Evolutionary conservation across 1,140 invertebrate genomes (phyloP).

Genomic region (Sycobia sp.): DNA sequence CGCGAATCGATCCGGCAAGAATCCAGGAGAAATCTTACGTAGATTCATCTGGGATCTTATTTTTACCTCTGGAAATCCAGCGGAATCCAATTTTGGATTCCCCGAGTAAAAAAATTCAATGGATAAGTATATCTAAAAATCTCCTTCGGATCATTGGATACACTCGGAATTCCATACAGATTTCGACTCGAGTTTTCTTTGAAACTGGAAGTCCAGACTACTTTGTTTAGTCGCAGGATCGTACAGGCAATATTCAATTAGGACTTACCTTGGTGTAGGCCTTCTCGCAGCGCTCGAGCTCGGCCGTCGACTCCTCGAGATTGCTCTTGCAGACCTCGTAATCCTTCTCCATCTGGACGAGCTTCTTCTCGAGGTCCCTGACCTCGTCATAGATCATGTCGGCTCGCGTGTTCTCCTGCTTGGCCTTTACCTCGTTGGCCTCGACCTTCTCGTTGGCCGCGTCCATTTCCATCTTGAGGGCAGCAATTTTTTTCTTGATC

Average conservation of each 20-base stretch:
- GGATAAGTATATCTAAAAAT: too few relatives aligned
- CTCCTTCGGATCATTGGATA: too few relatives aligned
- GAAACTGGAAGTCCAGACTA: too few relatives aligned
- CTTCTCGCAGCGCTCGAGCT: conserved; percentile 76
- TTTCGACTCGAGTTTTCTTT: too few relatives aligned
- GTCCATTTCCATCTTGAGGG: conserved; percentile 83
- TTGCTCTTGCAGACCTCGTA: conserved; percentile 69
- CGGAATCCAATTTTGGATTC: too few relatives aligned
- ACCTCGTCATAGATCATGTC: conserved; percentile 76
- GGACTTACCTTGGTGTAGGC: conserved; percentile 57
- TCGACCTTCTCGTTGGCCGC: conserved; percentile 78
- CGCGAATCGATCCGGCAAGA: too few relatives aligned
- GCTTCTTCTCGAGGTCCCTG: conserved; percentile 72
- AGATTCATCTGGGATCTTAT: too few relatives aligned
- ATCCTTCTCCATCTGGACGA: conserved; percentile 72
- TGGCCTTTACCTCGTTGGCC: conserved; percentile 73
- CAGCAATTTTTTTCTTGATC: conserved; percentile 87
- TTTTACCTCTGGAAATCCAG: too few relatives aligned
- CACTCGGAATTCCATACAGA: too few relatives aligned
- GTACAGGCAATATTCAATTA: neutral
- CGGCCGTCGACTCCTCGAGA: conserved; percentile 67
- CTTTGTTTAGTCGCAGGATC: neutral
- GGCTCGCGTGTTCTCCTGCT: conserved; percentile 71
- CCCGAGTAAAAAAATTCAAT: too few relatives aligned
- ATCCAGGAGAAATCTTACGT: too few relatives aligned